Evolutionary conservation across 2,113 vertebrate species (phyloP).

Genomic region (Romanogobio albipinnatus): DNA sequence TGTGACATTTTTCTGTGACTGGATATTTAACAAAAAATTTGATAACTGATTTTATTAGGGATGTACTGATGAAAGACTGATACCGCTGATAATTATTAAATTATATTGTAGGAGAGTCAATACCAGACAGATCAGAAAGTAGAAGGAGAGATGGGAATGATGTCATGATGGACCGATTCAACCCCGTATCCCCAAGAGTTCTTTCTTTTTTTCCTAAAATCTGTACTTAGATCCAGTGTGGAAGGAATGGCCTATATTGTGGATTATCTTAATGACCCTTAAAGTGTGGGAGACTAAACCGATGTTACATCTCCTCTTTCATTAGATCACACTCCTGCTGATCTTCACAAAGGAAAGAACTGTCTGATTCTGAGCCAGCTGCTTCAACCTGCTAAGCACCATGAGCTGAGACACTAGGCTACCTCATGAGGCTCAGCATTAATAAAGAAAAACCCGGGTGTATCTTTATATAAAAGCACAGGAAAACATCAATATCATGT

Average conservation of each 20-base stretch:
- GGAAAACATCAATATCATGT: not conserved
- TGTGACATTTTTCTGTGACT: too few species aligned
- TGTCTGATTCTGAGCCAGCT: conserved; percentile 54
- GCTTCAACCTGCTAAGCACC: not conserved
- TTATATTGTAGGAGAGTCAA: not conserved
- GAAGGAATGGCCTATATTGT: not conserved
- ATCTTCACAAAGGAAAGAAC: conserved; percentile 65
- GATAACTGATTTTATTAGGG: too few species aligned
- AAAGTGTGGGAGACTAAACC: conserved; percentile 58
- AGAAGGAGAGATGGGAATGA: not conserved
- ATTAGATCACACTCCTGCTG: conserved; percentile 63
- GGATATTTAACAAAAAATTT: too few species aligned
- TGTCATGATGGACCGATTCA: not conserved
- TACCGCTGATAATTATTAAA: too few species aligned
- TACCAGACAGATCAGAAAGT: not conserved
- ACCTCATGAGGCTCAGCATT: not conserved
- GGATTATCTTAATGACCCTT: conserved; percentile 10
- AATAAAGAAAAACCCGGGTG: not conserved
- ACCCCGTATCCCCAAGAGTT: not conserved
- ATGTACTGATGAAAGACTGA: too few species aligned
- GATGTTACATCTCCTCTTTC: conserved; percentile 29
- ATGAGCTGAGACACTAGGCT: not conserved
- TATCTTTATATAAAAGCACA: not conserved
- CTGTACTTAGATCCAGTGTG: not conserved
- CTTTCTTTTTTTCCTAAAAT: not conserved